Evolutionary conservation across 2,888 invertebrate species (phyloP).

Genomic region (Drosophila neotestacea): DNA sequence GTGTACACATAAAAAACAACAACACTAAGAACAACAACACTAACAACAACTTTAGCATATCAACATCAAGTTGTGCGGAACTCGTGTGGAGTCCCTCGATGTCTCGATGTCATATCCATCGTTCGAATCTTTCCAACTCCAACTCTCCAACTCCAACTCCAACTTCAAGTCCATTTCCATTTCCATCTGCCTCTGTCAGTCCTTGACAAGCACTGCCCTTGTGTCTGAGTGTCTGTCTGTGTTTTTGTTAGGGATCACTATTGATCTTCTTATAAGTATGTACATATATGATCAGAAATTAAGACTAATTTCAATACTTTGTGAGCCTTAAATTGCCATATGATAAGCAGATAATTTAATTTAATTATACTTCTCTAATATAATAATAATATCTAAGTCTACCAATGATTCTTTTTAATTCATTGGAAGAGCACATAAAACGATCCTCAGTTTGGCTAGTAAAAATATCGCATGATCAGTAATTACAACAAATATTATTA

Average conservation of each 20-base stretch:
- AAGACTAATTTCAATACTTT: not conserved
- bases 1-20: constrained; percentile 20
- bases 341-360: not conserved
- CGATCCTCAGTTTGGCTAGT: too few species aligned
- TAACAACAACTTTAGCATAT: constrained; percentile 38
- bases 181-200: constrained; percentile 37
- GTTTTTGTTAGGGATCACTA: not conserved
- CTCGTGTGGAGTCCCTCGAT: constrained; percentile 38
- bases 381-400: too few species aligned
- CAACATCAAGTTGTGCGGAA: constrained; percentile 51
- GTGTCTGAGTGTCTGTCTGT: not conserved
- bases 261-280: not conserved
- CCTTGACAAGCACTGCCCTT: constrained; percentile 28
- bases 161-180: constrained; percentile 16
- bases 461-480: too few species aligned
- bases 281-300: not conserved
- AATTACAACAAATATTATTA: too few species aligned
- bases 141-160: not conserved
- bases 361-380: too few species aligned
- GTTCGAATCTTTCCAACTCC: constrained; percentile 13
- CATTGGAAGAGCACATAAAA: too few species aligned
- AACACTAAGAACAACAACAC: constrained; percentile 8
- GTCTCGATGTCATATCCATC: constrained; percentile 39
- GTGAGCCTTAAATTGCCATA: constrained; percentile 2
- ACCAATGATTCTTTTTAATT: too few species aligned